These are phyloP conservation scores for Polypedilum vanderplanki DNA, from an alignment of 1,140 invertebrate genomes.

Conservation along the genomic window DNA sequence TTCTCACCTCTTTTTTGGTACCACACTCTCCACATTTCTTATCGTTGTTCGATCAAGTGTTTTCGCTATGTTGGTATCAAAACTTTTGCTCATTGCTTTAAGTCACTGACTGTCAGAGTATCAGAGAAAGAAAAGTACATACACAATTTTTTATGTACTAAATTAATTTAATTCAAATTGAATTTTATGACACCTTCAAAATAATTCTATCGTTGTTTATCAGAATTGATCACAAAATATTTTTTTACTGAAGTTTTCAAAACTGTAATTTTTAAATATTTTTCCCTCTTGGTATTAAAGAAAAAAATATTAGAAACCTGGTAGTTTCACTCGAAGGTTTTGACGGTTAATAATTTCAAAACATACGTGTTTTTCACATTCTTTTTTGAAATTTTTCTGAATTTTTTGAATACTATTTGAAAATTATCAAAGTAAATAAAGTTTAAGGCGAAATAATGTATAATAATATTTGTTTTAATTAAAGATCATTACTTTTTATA, in stretches of 20 bases:
- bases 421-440: too few species aligned
- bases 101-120: background rate
- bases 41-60: constrained; percentile 37
- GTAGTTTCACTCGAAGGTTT: too few species aligned
- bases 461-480: too few species aligned
- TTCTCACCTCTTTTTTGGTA: constrained; percentile 33
- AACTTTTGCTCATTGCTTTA: background rate
- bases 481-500: too few species aligned
- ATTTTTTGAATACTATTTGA: too few species aligned
- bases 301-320: too few species aligned
- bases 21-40: constrained; percentile 38
- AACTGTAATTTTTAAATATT: background rate
- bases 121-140: too few species aligned
- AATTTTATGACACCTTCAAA: constrained; percentile 4
- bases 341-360: too few species aligned
- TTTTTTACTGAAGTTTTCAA: background rate
- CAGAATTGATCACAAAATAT: background rate
- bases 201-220: background rate
- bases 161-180: background rate
- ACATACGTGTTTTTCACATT: too few species aligned
- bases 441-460: too few species aligned
- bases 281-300: too few species aligned
- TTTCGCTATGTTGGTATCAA: background rate
- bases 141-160: background rate
- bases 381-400: too few species aligned